phyloP scores from a whole-genome alignment of 1,140 invertebrate genomes.

The Mactra quadrangularis region DNA sequence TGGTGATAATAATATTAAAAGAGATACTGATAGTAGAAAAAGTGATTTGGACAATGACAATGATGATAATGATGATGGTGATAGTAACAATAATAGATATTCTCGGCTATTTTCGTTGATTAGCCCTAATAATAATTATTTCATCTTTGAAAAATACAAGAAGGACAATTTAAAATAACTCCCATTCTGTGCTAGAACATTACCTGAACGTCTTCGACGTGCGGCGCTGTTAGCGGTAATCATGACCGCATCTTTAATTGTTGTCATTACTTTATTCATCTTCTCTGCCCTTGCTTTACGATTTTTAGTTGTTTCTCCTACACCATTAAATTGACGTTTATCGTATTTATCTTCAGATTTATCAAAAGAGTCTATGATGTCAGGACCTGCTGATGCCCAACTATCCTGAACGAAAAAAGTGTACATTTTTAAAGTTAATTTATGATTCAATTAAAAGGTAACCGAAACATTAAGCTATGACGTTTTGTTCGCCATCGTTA shows the following conservation, averaged over 20 bases:
- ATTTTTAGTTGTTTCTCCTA: constrained; percentile 1
- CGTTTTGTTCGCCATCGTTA: no score
- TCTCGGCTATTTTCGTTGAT: no score
- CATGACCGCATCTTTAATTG: not conserved
- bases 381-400: constrained; percentile 1
- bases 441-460: not conserved
- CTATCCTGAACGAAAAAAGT: not conserved
- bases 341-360: not conserved
- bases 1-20: no score
- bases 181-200: no score
- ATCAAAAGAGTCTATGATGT: constrained; percentile 5
- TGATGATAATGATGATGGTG: no score
- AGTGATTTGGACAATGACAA: no score
- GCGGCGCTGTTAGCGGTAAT: not conserved
- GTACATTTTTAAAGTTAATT: not conserved
- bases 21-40: no score
- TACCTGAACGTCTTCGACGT: constrained; percentile 21
- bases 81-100: no score
- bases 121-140: no score
- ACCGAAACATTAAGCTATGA: not conserved
- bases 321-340: not conserved
- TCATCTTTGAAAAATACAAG: no score
- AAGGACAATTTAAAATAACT: no score
- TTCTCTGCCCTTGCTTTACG: constrained; percentile 5
- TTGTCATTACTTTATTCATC: not conserved